phyloP scores from a whole-genome alignment of 2,797 vertebrate species.

The Cynopterus sphinx region DNA sequence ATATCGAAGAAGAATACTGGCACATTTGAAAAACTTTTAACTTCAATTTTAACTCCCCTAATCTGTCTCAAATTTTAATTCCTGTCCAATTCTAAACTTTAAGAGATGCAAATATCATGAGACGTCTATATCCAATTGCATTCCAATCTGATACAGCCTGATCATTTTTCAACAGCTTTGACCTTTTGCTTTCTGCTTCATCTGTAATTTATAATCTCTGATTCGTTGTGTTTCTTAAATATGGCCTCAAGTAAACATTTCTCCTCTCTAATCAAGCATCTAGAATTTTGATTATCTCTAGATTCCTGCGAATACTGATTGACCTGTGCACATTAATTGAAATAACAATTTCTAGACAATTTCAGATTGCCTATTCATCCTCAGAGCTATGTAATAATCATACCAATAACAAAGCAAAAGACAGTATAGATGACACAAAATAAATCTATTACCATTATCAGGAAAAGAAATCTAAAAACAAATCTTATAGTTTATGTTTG shows the following conservation, averaged over 20 bases:
- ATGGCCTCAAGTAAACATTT: not conserved
- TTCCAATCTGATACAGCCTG: not conserved
- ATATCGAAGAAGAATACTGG: not conserved
- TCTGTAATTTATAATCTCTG: not conserved
- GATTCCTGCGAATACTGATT: not conserved
- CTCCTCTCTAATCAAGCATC: not conserved
- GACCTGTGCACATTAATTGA: not conserved
- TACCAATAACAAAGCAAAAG: not conserved
- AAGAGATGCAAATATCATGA: not conserved
- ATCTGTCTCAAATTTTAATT: not conserved
- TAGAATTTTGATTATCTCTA: not conserved
- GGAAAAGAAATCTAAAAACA: not conserved
- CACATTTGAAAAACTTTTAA: not conserved
- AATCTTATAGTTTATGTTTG: not conserved
- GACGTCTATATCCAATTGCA: not conserved
- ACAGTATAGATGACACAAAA: not conserved
- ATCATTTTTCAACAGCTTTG: conserved; percentile 6
- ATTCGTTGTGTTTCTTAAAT: not conserved
- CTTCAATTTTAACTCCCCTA: not conserved
- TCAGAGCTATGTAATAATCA: not conserved
- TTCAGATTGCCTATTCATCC: not conserved
- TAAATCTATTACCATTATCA: not conserved
- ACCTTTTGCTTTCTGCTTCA: conserved; percentile 14
- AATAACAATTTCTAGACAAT: not conserved
- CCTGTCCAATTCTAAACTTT: not conserved